Conservation (phyloP, 30 jellyfish, hydroid and myxozoan genomes). For the Rhopilema esculentum region DNA sequence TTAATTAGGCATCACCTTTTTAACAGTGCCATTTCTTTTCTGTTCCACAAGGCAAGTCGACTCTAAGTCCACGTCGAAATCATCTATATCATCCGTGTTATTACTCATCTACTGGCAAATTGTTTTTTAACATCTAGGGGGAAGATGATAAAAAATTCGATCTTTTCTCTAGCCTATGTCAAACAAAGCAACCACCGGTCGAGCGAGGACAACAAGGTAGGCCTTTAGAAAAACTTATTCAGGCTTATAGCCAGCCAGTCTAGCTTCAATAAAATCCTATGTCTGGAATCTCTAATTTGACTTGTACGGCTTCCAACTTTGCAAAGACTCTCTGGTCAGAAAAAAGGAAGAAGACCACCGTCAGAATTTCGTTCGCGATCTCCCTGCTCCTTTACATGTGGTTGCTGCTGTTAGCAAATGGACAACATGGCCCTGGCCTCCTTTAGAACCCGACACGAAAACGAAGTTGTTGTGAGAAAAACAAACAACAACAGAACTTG, state of each 20-base stretch:
- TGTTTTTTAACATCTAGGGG: neutral
- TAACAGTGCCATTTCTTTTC: neutral
- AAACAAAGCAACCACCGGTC: neutral
- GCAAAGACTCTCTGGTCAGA: no score
- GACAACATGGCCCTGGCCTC: conserved; percentile 5
- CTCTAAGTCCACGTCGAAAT: conserved; percentile 19
- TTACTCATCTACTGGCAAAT: conserved; percentile 27
- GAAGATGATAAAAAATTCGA: no score
- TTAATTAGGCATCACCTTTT: neutral
- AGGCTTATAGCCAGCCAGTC: neutral
- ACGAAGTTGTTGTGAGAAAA: neutral
- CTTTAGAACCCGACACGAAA: neutral
- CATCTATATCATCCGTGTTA: conserved; percentile 14
- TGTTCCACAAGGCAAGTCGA: neutral
- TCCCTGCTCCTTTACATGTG: neutral
- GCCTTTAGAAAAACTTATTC: neutral
- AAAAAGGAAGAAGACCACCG: no score
- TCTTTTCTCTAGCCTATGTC: neutral
- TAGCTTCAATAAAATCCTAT: no score
- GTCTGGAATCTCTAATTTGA: no score
- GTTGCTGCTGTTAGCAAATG: conserved; percentile 10
- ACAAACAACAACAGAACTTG: neutral
- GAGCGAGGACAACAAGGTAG: neutral
- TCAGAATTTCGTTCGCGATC: no score
- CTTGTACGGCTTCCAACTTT: no score